Evolutionary conservation across 2,113 vertebrate species (phyloP), one percentile per base, ranked within the genome.

Genomic region (Bagarius yarrelli): DNA sequence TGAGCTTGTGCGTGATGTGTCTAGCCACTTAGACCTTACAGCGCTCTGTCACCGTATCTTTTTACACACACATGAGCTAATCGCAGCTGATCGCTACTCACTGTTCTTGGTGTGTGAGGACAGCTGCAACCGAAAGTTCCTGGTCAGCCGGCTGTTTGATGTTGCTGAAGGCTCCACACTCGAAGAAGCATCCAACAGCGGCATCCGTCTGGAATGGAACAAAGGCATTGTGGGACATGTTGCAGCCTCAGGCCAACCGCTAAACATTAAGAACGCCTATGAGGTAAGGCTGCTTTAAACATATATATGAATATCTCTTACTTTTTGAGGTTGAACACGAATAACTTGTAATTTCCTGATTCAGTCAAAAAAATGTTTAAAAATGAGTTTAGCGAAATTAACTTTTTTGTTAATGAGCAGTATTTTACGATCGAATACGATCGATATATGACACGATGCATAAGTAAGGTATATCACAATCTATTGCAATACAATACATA

Each of bases 181-280:
- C 79, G 97, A 99, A 89, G 94, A 99, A 85, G 95, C 96, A 30
- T 98, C 95, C 72, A 98, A 95, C 87, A 98, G 84, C 88, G 95
- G 95, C 82, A 98, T 99, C 86, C 95, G 96, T 4, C 90, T 99
- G 74, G 95, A 98, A 70, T 99, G 97, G 98, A 98, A 96, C 92
- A 99, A 98, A 87, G 98, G 97, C 89, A 98, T 99, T 12, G 97
- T 98, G 88, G 98, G 98, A n/a, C 94, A 98, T 0, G 97, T 99
- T 30, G 98, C 98, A 0, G 95, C 96, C 13, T 93, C 94, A 2
- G 97, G 97, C 2, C 93, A 96, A 79, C 95, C 94, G 5, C 93
- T 99, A 83, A 99, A 98, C 87, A 99, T 99, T 90, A 97, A 93
- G 88, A 95, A 98, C 21, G 98, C 97, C 0, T 99, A 99, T 23